These are phyloP conservation scores for Sebastes elongatus DNA, from an alignment of 2,797 vertebrate species.

Conservation along the genomic window DNA sequence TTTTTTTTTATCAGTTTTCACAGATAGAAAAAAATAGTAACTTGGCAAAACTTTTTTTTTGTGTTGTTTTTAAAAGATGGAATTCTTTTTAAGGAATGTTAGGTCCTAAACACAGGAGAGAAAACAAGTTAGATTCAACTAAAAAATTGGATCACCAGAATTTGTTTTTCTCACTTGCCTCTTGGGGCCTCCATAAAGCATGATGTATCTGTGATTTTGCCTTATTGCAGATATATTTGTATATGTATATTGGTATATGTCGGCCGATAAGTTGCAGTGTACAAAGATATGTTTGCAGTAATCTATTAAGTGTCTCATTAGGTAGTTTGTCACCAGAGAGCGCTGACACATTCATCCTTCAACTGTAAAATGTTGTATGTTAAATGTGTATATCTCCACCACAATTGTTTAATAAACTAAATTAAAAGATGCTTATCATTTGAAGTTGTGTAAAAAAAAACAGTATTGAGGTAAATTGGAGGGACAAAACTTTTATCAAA, in stretches of 20 bases:
- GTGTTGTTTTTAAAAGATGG: no score
- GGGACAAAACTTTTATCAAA: neutral
- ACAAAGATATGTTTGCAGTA: neutral
- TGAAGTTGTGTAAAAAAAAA: neutral
- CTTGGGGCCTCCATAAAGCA: neutral
- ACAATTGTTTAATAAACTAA: neutral
- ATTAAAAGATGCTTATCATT: neutral
- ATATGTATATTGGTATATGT: neutral
- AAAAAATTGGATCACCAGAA: neutral
- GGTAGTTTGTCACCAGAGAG: neutral
- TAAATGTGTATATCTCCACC: neutral
- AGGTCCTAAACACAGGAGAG: neutral
- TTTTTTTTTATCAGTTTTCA: no score
- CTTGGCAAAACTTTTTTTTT: no score
- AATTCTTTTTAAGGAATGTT: no score
- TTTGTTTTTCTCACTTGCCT: neutral
- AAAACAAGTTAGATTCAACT: neutral
- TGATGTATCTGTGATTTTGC: neutral
- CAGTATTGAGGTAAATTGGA: neutral
- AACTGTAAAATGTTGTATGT: neutral
- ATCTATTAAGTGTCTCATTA: neutral
- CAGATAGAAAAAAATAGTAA: no score
- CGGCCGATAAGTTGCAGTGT: neutral
- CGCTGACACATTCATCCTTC: neutral
- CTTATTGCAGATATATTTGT: neutral